phyloP scores from a whole-genome alignment of 2,797 vertebrate species.

The Rhinella marina region DNA sequence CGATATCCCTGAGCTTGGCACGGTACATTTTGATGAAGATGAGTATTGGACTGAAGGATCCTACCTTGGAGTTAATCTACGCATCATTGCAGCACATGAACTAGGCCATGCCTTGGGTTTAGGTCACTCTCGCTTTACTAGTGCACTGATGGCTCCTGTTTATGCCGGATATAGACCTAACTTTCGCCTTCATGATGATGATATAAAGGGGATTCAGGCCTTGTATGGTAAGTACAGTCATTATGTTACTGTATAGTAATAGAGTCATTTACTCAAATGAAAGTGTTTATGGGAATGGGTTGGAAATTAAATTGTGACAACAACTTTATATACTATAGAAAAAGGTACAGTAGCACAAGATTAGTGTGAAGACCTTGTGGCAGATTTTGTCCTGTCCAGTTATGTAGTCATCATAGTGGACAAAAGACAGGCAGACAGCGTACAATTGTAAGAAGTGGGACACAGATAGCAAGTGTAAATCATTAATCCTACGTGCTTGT shows the following conservation, averaged over 20 bases:
- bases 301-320: neutral
- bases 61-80: constrained; percentile 82
- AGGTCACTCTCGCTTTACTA: constrained; percentile 82
- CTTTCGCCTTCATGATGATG: constrained; percentile 84
- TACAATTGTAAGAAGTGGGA: neutral
- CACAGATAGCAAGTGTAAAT: neutral
- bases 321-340: neutral
- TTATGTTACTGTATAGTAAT: neutral
- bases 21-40: constrained; percentile 88
- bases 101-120: constrained; percentile 89
- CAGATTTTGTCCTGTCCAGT: neutral
- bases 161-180: constrained; percentile 80
- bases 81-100: constrained; percentile 90
- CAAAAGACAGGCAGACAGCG: neutral
- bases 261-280: neutral
- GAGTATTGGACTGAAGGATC: constrained; percentile 87
- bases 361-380: neutral
- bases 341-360: neutral
- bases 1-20: constrained; percentile 83
- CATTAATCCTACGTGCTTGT: neutral
- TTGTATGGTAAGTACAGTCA: constrained; percentile 79
- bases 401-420: neutral
- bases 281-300: neutral
- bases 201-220: constrained; percentile 83
- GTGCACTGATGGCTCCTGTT: constrained; percentile 84